Conservation (phyloP, 1,140 invertebrate species). For the Drosophila biarmipes region DNA sequence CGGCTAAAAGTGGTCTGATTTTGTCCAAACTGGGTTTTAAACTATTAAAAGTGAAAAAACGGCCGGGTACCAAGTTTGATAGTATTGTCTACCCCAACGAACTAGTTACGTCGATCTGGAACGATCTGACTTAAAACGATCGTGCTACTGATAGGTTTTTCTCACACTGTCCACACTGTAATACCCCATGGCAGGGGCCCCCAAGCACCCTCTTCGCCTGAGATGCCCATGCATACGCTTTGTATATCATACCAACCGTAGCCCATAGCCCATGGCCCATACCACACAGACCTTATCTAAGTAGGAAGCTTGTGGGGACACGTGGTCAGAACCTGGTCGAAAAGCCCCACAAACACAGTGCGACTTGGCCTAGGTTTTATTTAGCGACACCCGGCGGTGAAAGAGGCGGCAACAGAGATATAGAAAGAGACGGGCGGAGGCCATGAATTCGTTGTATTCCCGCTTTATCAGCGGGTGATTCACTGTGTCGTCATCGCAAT, state of each 20-base stretch:
- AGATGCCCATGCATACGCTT: background rate
- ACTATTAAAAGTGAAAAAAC: no score
- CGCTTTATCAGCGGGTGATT: constrained; percentile 51
- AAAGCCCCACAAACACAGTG: constrained; percentile 28
- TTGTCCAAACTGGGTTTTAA: no score
- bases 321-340: constrained; percentile 40
- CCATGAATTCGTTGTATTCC: constrained; percentile 24
- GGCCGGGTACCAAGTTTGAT: background rate
- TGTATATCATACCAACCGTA: no score
- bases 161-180: no score
- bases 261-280: no score
- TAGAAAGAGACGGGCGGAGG: constrained; percentile 3
- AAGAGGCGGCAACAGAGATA: constrained; percentile 16
- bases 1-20: no score
- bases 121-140: background rate
- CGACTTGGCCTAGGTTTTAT: constrained; percentile 46
- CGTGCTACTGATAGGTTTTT: no score
- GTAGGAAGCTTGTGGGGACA: constrained; percentile 45
- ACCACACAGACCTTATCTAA: constrained; percentile 34
- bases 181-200: no score
- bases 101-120: background rate
- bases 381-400: background rate
- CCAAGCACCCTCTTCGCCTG: background rate
- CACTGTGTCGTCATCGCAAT: constrained; percentile 54
- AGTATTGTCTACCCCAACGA: background rate